Evolutionary conservation across 2,113 vertebrate species (phyloP).

Genomic region (Dasyurus viverrinus): DNA sequence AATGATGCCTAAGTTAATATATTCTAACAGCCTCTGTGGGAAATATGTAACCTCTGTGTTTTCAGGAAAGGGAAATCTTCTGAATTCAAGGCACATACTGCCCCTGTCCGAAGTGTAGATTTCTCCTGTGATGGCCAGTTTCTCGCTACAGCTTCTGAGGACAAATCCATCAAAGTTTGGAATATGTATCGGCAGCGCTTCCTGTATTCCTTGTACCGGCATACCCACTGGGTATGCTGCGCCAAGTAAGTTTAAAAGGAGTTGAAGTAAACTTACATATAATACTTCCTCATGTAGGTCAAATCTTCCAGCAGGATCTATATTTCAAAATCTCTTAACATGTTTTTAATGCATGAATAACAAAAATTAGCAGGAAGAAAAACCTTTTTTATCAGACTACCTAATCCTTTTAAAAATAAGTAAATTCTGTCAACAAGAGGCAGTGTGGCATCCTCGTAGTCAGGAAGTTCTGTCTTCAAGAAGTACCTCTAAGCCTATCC

Average conservation of each 20-base stretch:
- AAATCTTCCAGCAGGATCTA: not conserved
- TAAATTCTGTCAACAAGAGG: not conserved
- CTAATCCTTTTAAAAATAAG: not conserved
- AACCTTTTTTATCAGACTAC: not conserved
- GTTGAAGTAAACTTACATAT: not conserved
- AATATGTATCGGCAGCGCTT: constrained; percentile 87
- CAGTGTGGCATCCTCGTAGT: not conserved
- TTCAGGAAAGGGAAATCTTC: constrained; percentile 91
- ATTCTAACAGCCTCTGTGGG: not conserved
- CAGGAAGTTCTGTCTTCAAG: not conserved
- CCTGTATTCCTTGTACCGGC: constrained; percentile 91
- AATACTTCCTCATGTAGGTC: not conserved
- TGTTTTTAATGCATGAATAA: not conserved
- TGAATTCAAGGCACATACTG: constrained; percentile 92
- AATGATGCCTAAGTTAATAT: too few species aligned
- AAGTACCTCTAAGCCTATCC: not conserved
- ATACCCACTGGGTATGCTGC: constrained; percentile 94
- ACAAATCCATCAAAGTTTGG: constrained; percentile 96
- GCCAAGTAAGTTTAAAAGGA: constrained; percentile 87
- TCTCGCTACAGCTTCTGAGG: constrained; percentile 94
- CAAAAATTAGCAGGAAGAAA: not conserved
- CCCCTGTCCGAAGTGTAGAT: constrained; percentile 89
- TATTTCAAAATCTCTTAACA: not conserved
- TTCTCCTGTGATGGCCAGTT: constrained; percentile 91
- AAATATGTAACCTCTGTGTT: constrained; percentile 43